Base-by-base conservation (phyloP, 2,888 invertebrate species). In the Tachina fera region DNA sequence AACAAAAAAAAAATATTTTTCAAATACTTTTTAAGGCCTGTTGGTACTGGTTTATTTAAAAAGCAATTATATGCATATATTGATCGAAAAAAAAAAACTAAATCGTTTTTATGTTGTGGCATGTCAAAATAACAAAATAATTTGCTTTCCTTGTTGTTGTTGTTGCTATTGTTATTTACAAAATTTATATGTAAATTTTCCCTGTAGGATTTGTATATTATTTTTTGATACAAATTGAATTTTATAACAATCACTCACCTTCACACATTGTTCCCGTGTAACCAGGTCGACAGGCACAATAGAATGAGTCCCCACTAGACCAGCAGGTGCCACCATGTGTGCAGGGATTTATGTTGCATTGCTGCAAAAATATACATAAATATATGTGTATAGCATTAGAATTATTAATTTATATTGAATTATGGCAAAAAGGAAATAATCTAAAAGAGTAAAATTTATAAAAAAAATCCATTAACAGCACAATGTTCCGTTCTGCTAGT, bases 261-360 rank as follows among this genome's bases (percentile, higher is more conserved):
- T 97, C 96, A 91, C 97, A 97, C 88, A 96, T 95, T 90, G 95
- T 95, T 51, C 97, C 97, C 2, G 95, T 95, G 90, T 95, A 97
- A 9, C 97, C 97, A 11, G 96, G 95, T 70, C 95, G 94, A 90
- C 97, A 97, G 75, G 96, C 95, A 92, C 97, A 97, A 91, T 95
- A 95, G 93, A 95, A 96, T 9, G 95, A 95, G 90, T 96, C 95
- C 80, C 95, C 94, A 88, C 95, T 96, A 89, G 95, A 95, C 96
- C 96, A 96, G 91, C 96, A 96, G 63, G 96, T 96, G 75, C 96
- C 96, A 47, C 96, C 96, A 91, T 96, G 96, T 65, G 95, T 94
- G 91, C 96, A 96, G 0, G 96, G 96, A 91, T 95, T 96, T 88
- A 95, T 95, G 90, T 94, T 95, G 92, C 96, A 96, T 61, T 95